Percentiles rank a stretch among this genome's conserved stretches.
Conservation (phyloP, 1,140 invertebrate species). For the Cyphomyrmex costatus region DNA sequence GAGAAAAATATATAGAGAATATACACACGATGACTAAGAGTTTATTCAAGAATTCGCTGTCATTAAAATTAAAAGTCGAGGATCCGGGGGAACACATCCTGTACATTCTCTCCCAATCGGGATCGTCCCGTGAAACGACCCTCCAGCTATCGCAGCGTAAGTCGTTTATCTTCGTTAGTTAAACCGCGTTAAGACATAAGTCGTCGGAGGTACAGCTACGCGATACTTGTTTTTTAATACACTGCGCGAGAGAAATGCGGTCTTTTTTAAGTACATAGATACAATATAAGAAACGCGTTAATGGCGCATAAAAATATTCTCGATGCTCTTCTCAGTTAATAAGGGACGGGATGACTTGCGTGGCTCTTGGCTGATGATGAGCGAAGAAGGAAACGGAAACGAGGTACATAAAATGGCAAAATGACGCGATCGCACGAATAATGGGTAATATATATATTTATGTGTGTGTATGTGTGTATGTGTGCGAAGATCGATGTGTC, state of each 20-base stretch:
- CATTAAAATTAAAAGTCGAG: conserved; percentile 33
- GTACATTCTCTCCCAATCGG: conserved; percentile 17
- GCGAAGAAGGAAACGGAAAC: conserved; percentile 53
- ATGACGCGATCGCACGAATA: background rate
- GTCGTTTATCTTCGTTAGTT: conserved; percentile 50
- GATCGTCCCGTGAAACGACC: conserved; percentile 61
- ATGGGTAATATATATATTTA: background rate
- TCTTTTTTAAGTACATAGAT: conserved; percentile 61
- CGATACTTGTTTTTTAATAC: conserved; percentile 54
- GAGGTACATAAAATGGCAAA: conserved; percentile 20
- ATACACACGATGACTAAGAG: background rate
- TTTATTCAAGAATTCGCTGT: background rate
- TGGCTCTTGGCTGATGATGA: conserved; percentile 48
- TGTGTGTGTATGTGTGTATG: too few relatives aligned
- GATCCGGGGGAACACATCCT: conserved; percentile 21
- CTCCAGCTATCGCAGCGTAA: conserved; percentile 44
- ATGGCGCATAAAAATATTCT: conserved; percentile 63
- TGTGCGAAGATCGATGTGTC: background rate
- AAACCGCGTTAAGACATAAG: conserved; percentile 52
- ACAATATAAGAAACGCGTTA: conserved; percentile 58
- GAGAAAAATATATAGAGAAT: background rate
- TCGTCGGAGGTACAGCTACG: conserved; percentile 57
- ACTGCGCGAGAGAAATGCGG: conserved; percentile 62
- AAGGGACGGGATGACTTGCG: conserved; percentile 61
- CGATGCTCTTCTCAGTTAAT: conserved; percentile 60